Conservation (phyloP, 2,113 vertebrate species). For the Neolamprologus toae region DNA sequence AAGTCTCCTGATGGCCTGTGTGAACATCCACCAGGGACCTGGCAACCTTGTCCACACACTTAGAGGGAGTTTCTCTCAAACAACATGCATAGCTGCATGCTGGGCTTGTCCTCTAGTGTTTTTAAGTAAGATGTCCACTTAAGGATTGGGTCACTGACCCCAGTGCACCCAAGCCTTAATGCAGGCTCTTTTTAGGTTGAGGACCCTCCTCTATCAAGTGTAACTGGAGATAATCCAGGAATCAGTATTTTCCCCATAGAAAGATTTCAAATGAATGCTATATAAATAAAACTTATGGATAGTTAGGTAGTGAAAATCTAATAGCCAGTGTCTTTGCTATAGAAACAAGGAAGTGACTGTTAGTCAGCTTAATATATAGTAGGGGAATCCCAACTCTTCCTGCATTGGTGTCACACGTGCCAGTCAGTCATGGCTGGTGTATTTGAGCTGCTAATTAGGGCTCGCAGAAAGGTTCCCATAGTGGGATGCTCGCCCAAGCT, state of each 20-base stretch:
- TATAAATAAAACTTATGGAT: not conserved
- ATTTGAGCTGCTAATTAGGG: not conserved
- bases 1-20: not conserved
- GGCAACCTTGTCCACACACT: not conserved
- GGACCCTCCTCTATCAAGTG: not conserved
- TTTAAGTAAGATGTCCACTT: not conserved
- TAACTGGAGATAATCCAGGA: not conserved
- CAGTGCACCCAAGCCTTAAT: not conserved
- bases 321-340: not conserved
- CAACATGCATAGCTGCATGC: not conserved
- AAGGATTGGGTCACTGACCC: not conserved
- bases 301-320: not conserved
- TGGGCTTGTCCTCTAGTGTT: not conserved
- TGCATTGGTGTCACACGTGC: not conserved
- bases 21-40: not conserved
- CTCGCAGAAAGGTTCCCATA: not conserved
- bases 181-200: not conserved
- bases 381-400: not conserved
- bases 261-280: not conserved
- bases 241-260: not conserved
- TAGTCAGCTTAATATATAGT: not conserved
- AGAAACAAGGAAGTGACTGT: not conserved
- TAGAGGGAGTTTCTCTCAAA: not conserved
- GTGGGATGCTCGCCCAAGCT: not conserved
- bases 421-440: not conserved